A percentile compares a stretch with the other conserved stretches of the same genome.
These are phyloP conservation scores for Setipinna tenuifilis DNA, from an alignment of 2,797 vertebrate species.

Conservation along the genomic window DNA sequence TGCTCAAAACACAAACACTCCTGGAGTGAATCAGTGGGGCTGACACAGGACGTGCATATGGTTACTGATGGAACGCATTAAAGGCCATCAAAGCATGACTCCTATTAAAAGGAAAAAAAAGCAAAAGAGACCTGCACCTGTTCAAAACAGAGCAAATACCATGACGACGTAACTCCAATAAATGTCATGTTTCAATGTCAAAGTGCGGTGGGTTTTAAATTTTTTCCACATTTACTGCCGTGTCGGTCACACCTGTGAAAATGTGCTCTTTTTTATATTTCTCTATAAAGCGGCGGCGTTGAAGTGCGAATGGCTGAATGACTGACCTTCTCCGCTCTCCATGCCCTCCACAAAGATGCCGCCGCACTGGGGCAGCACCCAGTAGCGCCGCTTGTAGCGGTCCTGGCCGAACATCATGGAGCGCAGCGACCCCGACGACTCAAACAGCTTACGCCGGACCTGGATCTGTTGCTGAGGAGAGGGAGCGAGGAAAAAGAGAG, in stretches of 20 bases:
- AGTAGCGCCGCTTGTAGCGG: conserved; percentile 91
- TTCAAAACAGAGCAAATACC: neutral
- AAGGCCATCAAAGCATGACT: conserved; percentile 6
- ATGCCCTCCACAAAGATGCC: conserved; percentile 92
- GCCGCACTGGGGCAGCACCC: conserved; percentile 91
- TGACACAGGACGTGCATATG: neutral
- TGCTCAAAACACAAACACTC: neutral
- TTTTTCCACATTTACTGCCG: neutral
- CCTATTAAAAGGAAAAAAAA: neutral
- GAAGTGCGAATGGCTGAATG: neutral
- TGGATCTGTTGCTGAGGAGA: conserved; percentile 88
- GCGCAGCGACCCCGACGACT: conserved; percentile 86
- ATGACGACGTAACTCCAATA: neutral
- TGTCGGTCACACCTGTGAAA: neutral
- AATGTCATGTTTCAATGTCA: conserved; percentile 7
- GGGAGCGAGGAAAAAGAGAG: neutral
- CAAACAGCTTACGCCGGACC: conserved; percentile 89
- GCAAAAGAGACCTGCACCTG: neutral
- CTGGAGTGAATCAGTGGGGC: neutral
- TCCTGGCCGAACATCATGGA: conserved; percentile 94
- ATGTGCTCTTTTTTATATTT: neutral
- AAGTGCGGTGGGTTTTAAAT: neutral
- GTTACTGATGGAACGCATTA: neutral
- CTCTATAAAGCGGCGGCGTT: neutral
- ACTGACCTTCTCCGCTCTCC: conserved; percentile 85